Evolutionary conservation across 1,140 invertebrate species (phyloP), one percentile per base, ranked within the genome.

Genomic region (Sarcophaga peregrina): DNA sequence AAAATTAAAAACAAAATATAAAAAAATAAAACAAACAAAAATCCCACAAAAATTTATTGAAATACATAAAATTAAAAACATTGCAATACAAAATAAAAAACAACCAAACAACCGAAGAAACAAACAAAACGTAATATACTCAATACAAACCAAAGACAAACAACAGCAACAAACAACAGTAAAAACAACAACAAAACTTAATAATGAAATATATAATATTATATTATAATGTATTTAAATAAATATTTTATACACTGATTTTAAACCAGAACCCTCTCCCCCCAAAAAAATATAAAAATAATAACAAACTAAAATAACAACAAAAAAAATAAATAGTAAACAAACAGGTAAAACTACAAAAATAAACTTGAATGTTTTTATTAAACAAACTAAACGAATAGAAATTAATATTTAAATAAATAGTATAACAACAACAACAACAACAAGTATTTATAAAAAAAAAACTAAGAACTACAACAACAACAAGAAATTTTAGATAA

Each of bases 161-260:
- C 15, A 76, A 76, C 15, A 68, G 48, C 48, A 9, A 15, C 20
- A 68, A 20, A 68, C 58, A n/a, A 20, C n/a, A 68, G 15, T 13
- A 58, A 17, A 11, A 58, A 58, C 10, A 58, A 58, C 52, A 58
- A 17, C 58, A 68, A 68, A 68, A 25, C 1, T 68, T 20, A 15
- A 68, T 20, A 58, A 5, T 9, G 15, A 2, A 76, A 50, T 11
- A 15, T 47, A 47, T n/a, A n/a, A n/a, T n/a, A n/a, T n/a, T n/a
- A n/a, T n/a, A n/a, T n/a, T n/a, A n/a, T n/a, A n/a, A n/a, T n/a
- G n/a, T n/a, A 75, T 75, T n/a, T 15, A 75, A 75, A 47, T 75
- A 75, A 78, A 50, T 78, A 78, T 78, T 78, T 78, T 78, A 78
- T 78, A 78, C 46, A 78, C 47, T 20, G 75, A 50, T 78, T 78